phyloP scores from a whole-genome alignment of 2,888 invertebrate genomes.

The Muscina levida region DNA sequence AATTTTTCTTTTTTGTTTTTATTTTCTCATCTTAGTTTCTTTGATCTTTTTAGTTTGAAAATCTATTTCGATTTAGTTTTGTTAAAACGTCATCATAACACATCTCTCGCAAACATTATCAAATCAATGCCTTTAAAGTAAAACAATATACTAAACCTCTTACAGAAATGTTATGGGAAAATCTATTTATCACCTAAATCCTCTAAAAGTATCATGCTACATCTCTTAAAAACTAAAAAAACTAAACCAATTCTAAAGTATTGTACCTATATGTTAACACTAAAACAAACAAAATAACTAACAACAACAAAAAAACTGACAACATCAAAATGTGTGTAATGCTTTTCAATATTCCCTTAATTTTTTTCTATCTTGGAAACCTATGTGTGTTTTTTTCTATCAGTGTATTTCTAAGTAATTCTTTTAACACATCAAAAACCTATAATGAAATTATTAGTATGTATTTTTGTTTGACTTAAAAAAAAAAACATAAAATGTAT shows the following conservation, averaged over 20 bases:
- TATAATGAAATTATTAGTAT: slow-evolving; percentile 45
- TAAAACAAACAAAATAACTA: slow-evolving; percentile 15
- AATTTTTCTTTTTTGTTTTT: not conserved
- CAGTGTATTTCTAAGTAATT: slow-evolving; percentile 65
- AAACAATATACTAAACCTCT: slow-evolving; percentile 7
- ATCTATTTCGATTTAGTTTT: slow-evolving; percentile 6
- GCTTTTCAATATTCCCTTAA: slow-evolving; percentile 60
- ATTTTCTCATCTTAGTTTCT: not conserved
- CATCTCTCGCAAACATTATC: slow-evolving; percentile 15
- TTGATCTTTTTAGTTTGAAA: not conserved
- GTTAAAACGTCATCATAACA: slow-evolving; percentile 17
- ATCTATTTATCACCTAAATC: slow-evolving; percentile 2
- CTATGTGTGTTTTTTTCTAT: slow-evolving; percentile 63
- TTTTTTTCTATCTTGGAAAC: slow-evolving; percentile 43
- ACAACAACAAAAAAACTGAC: not conserved
- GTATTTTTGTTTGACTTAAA: slow-evolving; percentile 51
- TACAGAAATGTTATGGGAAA: not conserved
- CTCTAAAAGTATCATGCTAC: slow-evolving; percentile 20
- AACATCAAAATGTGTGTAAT: slow-evolving; percentile 51
- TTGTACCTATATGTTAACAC: slow-evolving; percentile 7
- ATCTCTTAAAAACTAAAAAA: slow-evolving; percentile 18
- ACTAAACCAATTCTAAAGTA: slow-evolving; percentile 1
- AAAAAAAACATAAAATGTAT: slow-evolving; percentile 50
- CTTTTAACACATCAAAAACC: not conserved
- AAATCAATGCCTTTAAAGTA: slow-evolving; percentile 19